A percentile compares a stretch with the other conserved stretches of the same genome.
Evolutionary conservation across 2,888 invertebrate species (phyloP).

Genomic region (Sphaerophoria rueppellii): DNA sequence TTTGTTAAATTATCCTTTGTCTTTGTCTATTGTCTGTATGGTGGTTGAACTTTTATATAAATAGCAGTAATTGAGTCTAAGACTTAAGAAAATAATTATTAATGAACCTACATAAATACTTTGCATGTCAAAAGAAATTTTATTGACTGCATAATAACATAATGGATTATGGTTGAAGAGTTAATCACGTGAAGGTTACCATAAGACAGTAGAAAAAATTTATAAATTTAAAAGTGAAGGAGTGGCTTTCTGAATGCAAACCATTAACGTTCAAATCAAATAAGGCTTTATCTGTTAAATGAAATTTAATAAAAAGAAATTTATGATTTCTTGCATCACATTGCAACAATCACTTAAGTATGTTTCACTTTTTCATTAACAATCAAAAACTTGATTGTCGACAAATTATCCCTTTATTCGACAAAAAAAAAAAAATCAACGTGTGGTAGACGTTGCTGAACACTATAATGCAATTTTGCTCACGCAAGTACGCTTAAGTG

Average conservation of each 20-base stretch:
- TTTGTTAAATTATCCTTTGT: background rate
- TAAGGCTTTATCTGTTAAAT: no score
- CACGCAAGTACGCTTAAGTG: no score
- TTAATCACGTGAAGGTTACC: background rate
- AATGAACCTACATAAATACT: constrained; percentile 1
- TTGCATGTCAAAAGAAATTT: constrained; percentile 16
- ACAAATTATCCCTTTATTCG: no score
- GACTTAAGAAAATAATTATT: background rate
- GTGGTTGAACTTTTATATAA: constrained; percentile 13
- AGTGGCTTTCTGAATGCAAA: background rate
- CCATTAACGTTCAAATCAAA: no score
- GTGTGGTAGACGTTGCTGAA: no score
- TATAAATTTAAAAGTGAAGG: background rate
- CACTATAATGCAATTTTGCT: no score
- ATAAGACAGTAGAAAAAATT: background rate
- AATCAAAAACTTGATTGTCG: no score
- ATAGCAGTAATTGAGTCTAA: constrained; percentile 3
- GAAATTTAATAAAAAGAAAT: no score
- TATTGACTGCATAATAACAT: background rate
- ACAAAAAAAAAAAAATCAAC: no score
- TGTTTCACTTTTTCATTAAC: no score
- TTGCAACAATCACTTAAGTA: no score
- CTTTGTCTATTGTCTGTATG: constrained; percentile 1
- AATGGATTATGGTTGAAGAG: background rate
- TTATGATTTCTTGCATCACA: no score